Evolutionary conservation across 2,888 invertebrate species (phyloP).

Genomic region (Lochmaea capreae): DNA sequence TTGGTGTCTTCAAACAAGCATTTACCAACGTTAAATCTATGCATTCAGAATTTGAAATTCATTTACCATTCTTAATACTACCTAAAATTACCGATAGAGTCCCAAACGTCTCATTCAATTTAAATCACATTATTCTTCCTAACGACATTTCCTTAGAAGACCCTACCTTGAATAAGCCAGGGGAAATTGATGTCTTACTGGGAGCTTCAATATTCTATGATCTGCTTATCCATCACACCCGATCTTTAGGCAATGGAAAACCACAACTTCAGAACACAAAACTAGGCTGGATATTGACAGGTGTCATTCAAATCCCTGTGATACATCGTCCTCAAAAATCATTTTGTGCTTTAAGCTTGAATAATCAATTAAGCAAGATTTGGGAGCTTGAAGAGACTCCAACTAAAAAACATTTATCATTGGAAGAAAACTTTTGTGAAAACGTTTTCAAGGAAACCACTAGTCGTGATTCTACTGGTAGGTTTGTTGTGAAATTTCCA

Average conservation of each 20-base stretch:
- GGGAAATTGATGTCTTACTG: conserved; percentile 5
- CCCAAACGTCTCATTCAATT: neutral
- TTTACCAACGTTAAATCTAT: neutral
- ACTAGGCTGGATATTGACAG: neutral
- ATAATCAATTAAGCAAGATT: conserved; percentile 1
- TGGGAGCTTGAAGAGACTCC: neutral
- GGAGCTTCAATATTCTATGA: neutral
- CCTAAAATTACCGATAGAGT: neutral
- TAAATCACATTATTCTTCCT: neutral
- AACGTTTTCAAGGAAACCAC: neutral
- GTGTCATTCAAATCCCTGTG: neutral
- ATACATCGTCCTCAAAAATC: neutral
- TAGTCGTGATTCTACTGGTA: neutral
- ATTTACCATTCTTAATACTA: neutral
- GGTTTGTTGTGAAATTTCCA: neutral
- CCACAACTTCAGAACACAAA: neutral
- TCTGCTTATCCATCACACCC: neutral
- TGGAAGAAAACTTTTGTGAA: conserved; percentile 1
- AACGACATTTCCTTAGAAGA: neutral
- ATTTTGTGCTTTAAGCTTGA: neutral
- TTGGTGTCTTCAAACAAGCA: neutral
- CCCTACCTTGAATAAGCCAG: neutral
- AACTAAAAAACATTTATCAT: neutral
- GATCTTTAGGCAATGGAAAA: conserved; percentile 3
- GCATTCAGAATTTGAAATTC: neutral